These are phyloP conservation scores for Parnassius smintheus DNA, from an alignment of 2,888 invertebrate species.

Conservation along the genomic window DNA sequence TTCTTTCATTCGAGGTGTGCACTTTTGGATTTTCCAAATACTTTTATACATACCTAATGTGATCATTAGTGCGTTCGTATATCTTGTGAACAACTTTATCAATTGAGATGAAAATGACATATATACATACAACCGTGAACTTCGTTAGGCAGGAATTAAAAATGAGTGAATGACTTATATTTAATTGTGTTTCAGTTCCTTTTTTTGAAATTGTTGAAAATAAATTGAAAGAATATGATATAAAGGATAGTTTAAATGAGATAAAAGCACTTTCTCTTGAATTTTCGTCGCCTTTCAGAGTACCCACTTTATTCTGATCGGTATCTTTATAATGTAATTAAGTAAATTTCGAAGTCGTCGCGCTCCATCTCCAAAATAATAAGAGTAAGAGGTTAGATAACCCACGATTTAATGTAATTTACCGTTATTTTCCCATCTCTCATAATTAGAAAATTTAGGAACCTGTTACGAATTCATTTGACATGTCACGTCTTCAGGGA, in stretches of 20 bases:
- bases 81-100: too few species aligned
- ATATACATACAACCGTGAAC: too few species aligned
- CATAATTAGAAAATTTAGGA: constrained; percentile 54
- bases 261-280: constrained; percentile 34
- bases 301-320: constrained; percentile 58
- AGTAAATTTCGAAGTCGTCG: constrained; percentile 66
- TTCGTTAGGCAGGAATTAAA: too few species aligned
- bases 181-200: too few species aligned
- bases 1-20: too few species aligned
- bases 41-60: too few species aligned
- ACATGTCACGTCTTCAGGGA: constrained; percentile 39
- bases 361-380: constrained; percentile 60
- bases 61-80: too few species aligned
- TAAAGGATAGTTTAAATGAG: constrained; percentile 4
- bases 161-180: too few species aligned
- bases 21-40: too few species aligned
- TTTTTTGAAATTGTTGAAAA: too few species aligned
- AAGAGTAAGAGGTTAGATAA: constrained; percentile 60
- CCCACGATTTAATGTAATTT: constrained; percentile 61
- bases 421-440: constrained; percentile 54
- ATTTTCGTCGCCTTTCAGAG: constrained; percentile 28
- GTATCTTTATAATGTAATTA: constrained; percentile 70
- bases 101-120: too few species aligned
- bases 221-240: too few species aligned
- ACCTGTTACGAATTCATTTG: constrained; percentile 47